Percentiles rank a stretch among this genome's conserved stretches.
Conservation (phyloP, 1,140 invertebrate genomes). For the Episyrphus balteatus region DNA sequence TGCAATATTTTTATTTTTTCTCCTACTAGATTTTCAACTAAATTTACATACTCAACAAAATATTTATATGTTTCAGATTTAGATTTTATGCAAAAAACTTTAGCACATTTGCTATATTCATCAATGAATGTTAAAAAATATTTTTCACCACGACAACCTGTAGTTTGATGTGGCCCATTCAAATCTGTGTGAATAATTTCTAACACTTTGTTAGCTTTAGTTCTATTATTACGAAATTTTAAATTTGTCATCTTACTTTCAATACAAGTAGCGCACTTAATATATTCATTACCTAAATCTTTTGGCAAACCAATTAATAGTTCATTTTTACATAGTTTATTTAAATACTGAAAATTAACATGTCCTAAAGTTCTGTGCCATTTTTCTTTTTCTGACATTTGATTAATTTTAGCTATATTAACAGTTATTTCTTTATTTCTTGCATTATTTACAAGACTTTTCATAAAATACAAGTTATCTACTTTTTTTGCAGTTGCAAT, state of each 20-base stretch:
- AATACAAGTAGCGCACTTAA: conserved; percentile 18
- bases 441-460: background rate
- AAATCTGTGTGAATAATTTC: conserved; percentile 15
- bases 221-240: conserved; percentile 35
- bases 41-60: conserved; percentile 4
- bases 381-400: conserved; percentile 17
- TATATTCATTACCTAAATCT: conserved; percentile 11
- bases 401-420: conserved; percentile 20
- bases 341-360: conserved; percentile 14
- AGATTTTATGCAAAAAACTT: conserved; percentile 18
- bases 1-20: conserved; percentile 12
- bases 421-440: conserved; percentile 1
- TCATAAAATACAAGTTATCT: conserved; percentile 1
- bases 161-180: conserved; percentile 18
- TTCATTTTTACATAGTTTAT: conserved; percentile 9
- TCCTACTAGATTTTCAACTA: conserved; percentile 1
- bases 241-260: conserved; percentile 23
- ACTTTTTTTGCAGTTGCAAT: background rate
- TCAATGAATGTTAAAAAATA: conserved; percentile 33
- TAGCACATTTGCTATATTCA: conserved; percentile 14
- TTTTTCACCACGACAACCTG: conserved; percentile 19
- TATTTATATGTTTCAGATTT: conserved; percentile 15
- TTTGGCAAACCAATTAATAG: conserved; percentile 9
- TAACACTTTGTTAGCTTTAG: conserved; percentile 17
- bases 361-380: conserved; percentile 18